These are phyloP conservation scores for Microtus oregoni DNA, from an alignment of 2,113 vertebrate genomes.

Conservation along the genomic window DNA sequence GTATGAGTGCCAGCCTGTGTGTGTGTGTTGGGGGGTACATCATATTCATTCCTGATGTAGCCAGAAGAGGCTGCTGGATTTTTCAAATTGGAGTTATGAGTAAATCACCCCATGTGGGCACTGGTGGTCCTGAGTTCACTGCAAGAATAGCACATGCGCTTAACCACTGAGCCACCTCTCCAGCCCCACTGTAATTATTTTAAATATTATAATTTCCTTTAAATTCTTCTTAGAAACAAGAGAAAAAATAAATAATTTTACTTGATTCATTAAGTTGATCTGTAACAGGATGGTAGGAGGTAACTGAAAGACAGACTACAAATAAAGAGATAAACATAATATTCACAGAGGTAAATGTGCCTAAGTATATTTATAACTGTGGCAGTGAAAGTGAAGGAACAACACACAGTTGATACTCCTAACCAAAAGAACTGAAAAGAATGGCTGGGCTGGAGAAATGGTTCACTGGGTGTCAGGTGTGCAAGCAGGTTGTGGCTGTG, in stretches of 20 bases:
- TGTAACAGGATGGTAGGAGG: neutral
- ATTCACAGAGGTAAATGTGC: neutral
- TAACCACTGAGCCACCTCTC: neutral
- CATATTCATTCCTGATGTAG: too few relatives aligned
- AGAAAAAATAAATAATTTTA: conserved; percentile 11
- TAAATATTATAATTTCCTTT: conserved; percentile 31
- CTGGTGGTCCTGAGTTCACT: neutral
- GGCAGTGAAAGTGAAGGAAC: neutral
- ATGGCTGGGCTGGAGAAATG: neutral
- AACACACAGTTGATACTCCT: neutral
- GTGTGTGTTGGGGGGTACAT: neutral
- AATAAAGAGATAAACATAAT: neutral
- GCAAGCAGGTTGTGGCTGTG: neutral
- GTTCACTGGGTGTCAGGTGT: neutral
- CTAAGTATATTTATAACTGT: neutral
- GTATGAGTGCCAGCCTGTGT: neutral
- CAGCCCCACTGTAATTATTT: neutral
- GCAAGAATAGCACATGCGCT: neutral
- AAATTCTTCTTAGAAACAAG: conserved; percentile 47
- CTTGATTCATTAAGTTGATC: conserved; percentile 25
- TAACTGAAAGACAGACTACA: neutral
- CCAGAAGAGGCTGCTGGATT: neutral
- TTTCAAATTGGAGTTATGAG: neutral
- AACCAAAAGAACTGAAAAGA: neutral
- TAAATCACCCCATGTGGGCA: neutral